Base-by-base conservation (phyloP, 2,797 vertebrate genomes). In the Dendrocincla tyrannina region DNA sequence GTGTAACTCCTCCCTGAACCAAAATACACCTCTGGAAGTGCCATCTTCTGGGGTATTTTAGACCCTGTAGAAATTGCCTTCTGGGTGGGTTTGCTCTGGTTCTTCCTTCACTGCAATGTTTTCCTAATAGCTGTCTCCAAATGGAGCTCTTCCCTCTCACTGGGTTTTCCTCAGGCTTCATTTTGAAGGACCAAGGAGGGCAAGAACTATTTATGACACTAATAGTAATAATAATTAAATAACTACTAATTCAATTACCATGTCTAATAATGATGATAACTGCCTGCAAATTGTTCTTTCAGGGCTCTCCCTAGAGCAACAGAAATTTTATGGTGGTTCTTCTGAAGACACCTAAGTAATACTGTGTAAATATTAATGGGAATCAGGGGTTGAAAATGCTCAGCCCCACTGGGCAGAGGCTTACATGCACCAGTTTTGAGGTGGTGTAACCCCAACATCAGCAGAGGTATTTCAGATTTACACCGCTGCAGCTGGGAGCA, bases 181-280 rank as follows among this genome's bases (percentile, higher is more conserved):
- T 86, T 82, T 86, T 91, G 20, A 80, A 85, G 74, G 77, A 85
- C 70, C 80, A 73, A 81, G 30, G 62, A 96, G 80, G 63, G 30
- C 33, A 64, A 93, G 77, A 77, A 86, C 19, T 89, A 93, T 93
- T 88, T 89, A 84, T 78, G 78, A 42, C 74, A 79, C 53, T 86
- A 88, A 78, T 92, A 95, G 75, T 92, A 95, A 90, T 85, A 95
- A 95, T 91, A 93, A 88, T 88, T 37, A 91, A 95, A 91, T 84
- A 95, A 72, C 55, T 77, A 50, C 73, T 85, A 84, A 94, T 96
- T 88, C 83, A 91, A 81, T 91, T 90, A 30, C 63, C 42, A 87
- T 84, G 39, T 52, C 47, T 93, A 95, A 91, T 88, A 94, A 88
- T 41, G 49, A 58, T 1, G 25, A 81, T 86, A 78, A 82, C 72